Base-by-base conservation (phyloP, 2,113 vertebrate species). In the Burhinus bistriatus region DNA sequence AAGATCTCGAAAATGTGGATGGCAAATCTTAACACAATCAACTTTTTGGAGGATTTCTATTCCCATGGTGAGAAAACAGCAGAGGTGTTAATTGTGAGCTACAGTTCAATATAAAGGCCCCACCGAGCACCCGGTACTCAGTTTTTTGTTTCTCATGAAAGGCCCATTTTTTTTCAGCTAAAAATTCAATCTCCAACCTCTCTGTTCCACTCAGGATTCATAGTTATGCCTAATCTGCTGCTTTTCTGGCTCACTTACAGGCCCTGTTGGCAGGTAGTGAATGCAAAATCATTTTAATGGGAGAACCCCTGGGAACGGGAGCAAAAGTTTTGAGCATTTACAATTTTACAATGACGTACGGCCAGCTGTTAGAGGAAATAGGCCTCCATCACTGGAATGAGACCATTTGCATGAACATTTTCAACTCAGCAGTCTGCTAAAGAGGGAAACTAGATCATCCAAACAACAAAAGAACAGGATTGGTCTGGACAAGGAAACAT, bases 201-300 rank as follows among this genome's bases (percentile, higher is more conserved):
- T 97, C 95, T 86, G 45, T 93, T 98, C 97, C 92, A 96, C 97
- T 98, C 98, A 93, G 97, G 97, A 98, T 98, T 98, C 97, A 98
- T 98, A 98, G 97, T 98, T 98, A 98, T 96, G 96, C 96, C 95
- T 98, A 98, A 98, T 98, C 98, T 98, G 97, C 96, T 70, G 91
- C 96, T 97, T 97, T 97, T 95, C 96, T 98, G 98, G 98, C 98
- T 98, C 89, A 47, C 88, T 97, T 97, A 95, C 97, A 98, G 96
- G 91, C 88, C 87, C 59, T 92, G 90, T 98, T 98, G 98, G 98
- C 98, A 98, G 96, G 96, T 98, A 97, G 72, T 98, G 98, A 98
- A 98, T 98, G 97, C 96, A 98, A 98, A 98, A 98, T 98, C 91
- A 97, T 97, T 98, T 98, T 98, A 98, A 98, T 98, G 97, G 97